phyloP scores from a whole-genome alignment of 2,113 vertebrate species.

The Planiliza haematocheilus region DNA sequence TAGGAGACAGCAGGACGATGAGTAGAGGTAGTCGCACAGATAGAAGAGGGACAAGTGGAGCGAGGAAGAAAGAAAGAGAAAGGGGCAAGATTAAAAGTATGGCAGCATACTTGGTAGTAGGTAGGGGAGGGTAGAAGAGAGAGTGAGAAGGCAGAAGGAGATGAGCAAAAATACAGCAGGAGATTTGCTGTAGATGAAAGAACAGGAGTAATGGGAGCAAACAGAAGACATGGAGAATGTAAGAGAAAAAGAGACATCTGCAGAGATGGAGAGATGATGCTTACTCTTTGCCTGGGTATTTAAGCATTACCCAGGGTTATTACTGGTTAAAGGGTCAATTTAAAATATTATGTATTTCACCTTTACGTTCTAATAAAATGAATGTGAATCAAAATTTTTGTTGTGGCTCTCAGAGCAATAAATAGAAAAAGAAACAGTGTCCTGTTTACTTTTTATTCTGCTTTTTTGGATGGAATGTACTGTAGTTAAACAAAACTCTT shows the following conservation, averaged over 20 bases:
- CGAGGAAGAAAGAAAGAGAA: constrained; percentile 12
- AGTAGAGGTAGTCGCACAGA: constrained; percentile 36
- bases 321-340: neutral
- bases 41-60: constrained; percentile 11
- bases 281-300: too few species aligned
- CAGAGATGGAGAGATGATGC: too few species aligned
- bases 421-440: neutral
- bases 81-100: constrained; percentile 6
- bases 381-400: neutral
- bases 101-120: neutral
- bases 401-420: neutral
- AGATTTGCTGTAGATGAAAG: constrained; percentile 15
- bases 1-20: constrained; percentile 57
- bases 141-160: neutral
- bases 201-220: constrained; percentile 18
- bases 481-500: too few species aligned
- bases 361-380: neutral
- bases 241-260: neutral
- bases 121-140: neutral
- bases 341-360: neutral
- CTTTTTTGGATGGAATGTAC: too few species aligned
- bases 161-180: constrained; percentile 43
- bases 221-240: constrained; percentile 5
- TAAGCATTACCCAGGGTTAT: neutral
- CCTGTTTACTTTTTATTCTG: neutral